phyloP scores from a whole-genome alignment of 2,797 vertebrate genomes.

The Myiotriccus ornatus region DNA sequence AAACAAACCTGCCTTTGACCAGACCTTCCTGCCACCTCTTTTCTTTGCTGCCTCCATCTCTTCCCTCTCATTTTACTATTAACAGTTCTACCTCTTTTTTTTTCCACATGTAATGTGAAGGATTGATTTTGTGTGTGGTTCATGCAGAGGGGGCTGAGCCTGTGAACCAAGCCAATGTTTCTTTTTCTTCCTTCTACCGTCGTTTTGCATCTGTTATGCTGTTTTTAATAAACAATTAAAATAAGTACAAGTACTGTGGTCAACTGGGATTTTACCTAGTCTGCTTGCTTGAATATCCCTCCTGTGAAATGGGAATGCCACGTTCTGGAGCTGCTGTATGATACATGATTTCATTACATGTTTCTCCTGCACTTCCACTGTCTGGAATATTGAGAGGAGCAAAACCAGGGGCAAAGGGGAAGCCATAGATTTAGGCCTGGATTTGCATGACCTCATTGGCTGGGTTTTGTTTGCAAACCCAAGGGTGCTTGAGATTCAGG shows the following conservation, averaged over 20 bases:
- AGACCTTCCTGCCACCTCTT: background rate
- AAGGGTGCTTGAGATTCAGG: slow-evolving; percentile 61
- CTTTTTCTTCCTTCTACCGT: background rate
- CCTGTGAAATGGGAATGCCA: background rate
- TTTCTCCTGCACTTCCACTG: background rate
- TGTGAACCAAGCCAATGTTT: background rate
- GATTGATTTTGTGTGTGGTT: background rate
- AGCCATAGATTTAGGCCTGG: background rate
- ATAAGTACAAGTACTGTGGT: background rate
- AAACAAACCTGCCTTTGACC: background rate
- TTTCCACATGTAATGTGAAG: background rate
- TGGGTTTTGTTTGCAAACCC: slow-evolving; percentile 49
- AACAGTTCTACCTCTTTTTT: background rate
- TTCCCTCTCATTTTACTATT: background rate
- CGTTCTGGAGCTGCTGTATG: background rate
- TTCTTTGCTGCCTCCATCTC: background rate
- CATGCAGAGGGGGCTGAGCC: background rate
- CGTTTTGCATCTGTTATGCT: background rate
- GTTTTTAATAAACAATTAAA: slow-evolving; percentile 7
- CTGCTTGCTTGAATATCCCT: background rate
- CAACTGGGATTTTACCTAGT: background rate
- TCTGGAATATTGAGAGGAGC: background rate
- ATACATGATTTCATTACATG: background rate
- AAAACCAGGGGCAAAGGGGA: background rate
- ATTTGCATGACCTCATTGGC: slow-evolving; percentile 6